phyloP scores from a whole-genome alignment of 2,888 invertebrate species.

The Galerucella calmariensis region DNA sequence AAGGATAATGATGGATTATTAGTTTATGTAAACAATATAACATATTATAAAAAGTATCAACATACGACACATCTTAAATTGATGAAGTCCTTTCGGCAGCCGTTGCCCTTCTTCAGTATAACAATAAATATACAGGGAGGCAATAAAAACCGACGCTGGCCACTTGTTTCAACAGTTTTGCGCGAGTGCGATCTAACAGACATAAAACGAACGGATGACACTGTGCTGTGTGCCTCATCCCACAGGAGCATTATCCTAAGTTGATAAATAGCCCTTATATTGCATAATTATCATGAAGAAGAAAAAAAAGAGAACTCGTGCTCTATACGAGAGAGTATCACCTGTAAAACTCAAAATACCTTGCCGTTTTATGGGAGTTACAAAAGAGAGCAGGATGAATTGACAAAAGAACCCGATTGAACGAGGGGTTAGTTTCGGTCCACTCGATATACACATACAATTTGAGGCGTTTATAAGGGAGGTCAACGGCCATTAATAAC shows the following conservation, averaged over 20 bases:
- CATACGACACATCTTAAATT: slow-evolving; percentile 2
- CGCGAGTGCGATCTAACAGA: slow-evolving; percentile 22
- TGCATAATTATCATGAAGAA: slow-evolving; percentile 41
- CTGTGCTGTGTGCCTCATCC: slow-evolving; percentile 25
- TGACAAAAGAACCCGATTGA: slow-evolving; percentile 40
- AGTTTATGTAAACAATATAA: no score
- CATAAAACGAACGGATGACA: slow-evolving; percentile 25
- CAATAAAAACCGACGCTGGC: slow-evolving; percentile 5
- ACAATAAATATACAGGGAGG: slow-evolving; percentile 13
- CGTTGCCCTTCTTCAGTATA: neutral
- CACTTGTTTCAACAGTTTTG: slow-evolving; percentile 29
- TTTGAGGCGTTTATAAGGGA: slow-evolving; percentile 44
- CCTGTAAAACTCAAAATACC: slow-evolving; percentile 43
- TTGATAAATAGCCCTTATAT: slow-evolving; percentile 42
- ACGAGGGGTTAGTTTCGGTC: slow-evolving; percentile 43
- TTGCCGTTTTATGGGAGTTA: slow-evolving; percentile 38
- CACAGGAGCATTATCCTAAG: slow-evolving; percentile 32
- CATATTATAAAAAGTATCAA: neutral
- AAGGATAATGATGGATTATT: no score
- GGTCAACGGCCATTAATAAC: slow-evolving; percentile 45
- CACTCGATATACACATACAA: slow-evolving; percentile 43
- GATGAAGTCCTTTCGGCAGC: neutral
- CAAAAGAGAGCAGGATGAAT: slow-evolving; percentile 41
- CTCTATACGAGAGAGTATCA: slow-evolving; percentile 40
- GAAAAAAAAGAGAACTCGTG: slow-evolving; percentile 39